Percentiles rank a stretch among this genome's conserved stretches.
Evolutionary conservation across 2,888 invertebrate genomes (phyloP).

Genomic region (Scaptomyza polygonia): DNA sequence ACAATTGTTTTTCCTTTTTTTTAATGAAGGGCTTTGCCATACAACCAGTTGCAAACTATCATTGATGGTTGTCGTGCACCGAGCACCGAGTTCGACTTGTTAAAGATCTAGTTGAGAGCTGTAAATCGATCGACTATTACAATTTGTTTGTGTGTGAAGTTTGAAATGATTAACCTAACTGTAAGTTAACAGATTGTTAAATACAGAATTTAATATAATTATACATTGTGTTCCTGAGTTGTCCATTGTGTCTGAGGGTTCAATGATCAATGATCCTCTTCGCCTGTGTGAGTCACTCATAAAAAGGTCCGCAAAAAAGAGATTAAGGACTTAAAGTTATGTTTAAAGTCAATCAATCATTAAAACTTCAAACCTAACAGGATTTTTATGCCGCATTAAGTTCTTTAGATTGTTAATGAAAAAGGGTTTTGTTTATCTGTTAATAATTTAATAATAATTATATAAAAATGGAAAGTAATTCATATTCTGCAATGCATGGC

Average conservation of each 20-base stretch:
- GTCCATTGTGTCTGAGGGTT: not conserved
- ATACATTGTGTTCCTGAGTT: not conserved
- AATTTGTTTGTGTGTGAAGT: conserved; percentile 11
- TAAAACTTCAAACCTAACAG: too few relatives aligned
- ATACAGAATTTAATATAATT: not conserved
- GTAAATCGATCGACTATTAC: not conserved
- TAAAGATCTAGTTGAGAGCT: conserved; percentile 13
- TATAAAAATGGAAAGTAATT: too few relatives aligned
- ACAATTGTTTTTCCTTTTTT: conserved; percentile 49
- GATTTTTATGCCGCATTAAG: too few relatives aligned
- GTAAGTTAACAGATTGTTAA: not conserved
- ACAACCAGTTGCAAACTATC: not conserved
- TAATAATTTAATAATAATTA: too few relatives aligned
- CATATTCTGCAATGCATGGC: not conserved
- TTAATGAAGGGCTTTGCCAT: conserved; percentile 41
- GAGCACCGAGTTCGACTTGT: conserved; percentile 23
- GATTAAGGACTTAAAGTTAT: not conserved
- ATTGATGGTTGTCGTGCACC: conserved; percentile 29
- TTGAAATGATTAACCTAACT: not conserved
- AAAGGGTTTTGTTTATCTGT: too few relatives aligned
- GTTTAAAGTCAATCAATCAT: not conserved
- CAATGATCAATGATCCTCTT: not conserved
- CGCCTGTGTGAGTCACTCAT: not conserved
- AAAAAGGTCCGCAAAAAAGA: not conserved
- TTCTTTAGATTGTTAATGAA: too few relatives aligned